Conservation (phyloP, 2,113 vertebrate genomes). For the Reinhardtius hippoglossoides region DNA sequence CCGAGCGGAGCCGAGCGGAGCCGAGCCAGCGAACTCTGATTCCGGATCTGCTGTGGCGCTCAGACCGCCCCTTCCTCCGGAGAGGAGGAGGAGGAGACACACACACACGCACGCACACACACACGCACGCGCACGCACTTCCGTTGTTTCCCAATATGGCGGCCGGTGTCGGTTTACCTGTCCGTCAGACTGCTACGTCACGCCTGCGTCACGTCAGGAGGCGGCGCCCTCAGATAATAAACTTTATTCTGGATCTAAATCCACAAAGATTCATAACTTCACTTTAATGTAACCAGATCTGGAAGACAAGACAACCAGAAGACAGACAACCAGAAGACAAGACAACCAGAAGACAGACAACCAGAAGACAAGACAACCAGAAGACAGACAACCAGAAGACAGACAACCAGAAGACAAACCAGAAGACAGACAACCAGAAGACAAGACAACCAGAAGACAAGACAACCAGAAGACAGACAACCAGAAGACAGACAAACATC, state of each 20-base stretch:
- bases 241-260: neutral
- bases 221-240: slow-evolving; percentile 37
- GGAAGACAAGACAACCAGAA: too few relatives aligned
- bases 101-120: slow-evolving; percentile 25
- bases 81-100: slow-evolving; percentile 24
- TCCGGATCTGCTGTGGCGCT: slow-evolving; percentile 62
- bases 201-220: slow-evolving; percentile 60
- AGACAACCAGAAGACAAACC: too few relatives aligned
- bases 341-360: too few relatives aligned
- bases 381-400: too few relatives aligned
- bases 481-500: too few relatives aligned
- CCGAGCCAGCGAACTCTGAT: slow-evolving; percentile 49
- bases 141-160: slow-evolving; percentile 80
- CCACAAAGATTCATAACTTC: too few relatives aligned
- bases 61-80: slow-evolving; percentile 71
- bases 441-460: too few relatives aligned
- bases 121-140: slow-evolving; percentile 65
- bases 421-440: too few relatives aligned
- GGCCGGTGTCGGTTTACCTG: slow-evolving; percentile 81
- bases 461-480: too few relatives aligned
- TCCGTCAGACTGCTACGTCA: slow-evolving; percentile 72
- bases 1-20: slow-evolving; percentile 55
- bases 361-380: too few relatives aligned
- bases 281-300: too few relatives aligned
- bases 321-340: too few relatives aligned